These are phyloP conservation scores for Anhinga anhinga DNA, from an alignment of 2,113 vertebrate species.

Conservation along the genomic window DNA sequence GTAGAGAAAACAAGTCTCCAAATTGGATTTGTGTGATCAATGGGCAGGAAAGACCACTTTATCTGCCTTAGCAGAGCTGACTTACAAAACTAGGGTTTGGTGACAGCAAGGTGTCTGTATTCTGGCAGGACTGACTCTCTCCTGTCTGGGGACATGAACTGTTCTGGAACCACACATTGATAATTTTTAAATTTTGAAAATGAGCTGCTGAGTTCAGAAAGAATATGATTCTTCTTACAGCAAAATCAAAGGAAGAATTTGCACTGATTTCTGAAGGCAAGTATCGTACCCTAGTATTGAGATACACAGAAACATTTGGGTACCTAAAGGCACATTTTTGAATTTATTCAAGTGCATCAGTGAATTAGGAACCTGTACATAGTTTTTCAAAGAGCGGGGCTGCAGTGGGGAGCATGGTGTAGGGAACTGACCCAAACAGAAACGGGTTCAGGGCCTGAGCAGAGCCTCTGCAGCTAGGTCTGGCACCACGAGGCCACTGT, in stretches of 20 bases:
- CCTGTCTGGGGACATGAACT: neutral
- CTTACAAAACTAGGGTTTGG: neutral
- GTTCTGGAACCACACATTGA: neutral
- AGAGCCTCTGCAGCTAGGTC: neutral
- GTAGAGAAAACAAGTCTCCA: constrained; percentile 34
- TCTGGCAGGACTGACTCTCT: neutral
- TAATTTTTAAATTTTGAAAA: neutral
- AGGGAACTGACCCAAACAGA: neutral
- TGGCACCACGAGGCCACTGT: neutral
- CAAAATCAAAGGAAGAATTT: neutral
- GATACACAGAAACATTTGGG: neutral
- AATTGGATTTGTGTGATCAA: constrained; percentile 39
- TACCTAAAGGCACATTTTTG: neutral
- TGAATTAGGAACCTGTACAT: neutral
- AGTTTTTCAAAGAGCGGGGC: neutral
- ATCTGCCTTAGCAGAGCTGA: neutral
- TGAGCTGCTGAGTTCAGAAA: neutral
- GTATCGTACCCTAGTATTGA: accelerated
- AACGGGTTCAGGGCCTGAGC: neutral
- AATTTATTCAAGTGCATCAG: neutral
- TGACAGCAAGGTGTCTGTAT: neutral
- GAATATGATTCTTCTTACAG: neutral
- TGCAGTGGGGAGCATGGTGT: neutral
- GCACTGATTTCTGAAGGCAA: neutral
- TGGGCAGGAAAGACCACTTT: constrained; percentile 22